Evolutionary conservation across 2,113 vertebrate species (phyloP), one percentile per base, ranked within the genome.

Genomic region (Boleophthalmus pectinirostris): DNA sequence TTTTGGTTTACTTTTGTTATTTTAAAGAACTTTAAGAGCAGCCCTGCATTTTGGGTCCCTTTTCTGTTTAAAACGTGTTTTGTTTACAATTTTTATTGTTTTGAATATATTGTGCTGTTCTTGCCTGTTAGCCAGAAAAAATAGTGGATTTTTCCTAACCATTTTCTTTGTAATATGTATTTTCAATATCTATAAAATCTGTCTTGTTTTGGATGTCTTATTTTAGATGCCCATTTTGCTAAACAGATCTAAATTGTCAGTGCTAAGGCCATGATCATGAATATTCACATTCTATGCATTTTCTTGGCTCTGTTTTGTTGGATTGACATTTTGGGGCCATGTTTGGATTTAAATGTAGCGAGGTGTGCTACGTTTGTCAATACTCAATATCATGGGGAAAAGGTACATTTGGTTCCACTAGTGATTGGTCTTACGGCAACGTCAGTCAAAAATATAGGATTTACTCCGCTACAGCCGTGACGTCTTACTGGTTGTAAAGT

Each of bases 231-330:
- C 9, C 51, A 11, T 21, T 54, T 54, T 54, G 20, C 20, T 21
- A 21, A n/a, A 54, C 20, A 54, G 49, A 54, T 54, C n/a, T 54
- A 54, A n/a, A 54, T 54, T 54, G 20, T 20, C 20, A 54, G 20
- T 21, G 20, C 49, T 54, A 11, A n/a, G 18, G 51, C 18, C 8
- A n/a, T 54, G 51, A 21, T 54, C 51, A 54, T 54, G 51, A n/a
- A 54, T 54, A 54, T 54, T 54, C 51, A 54, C 51, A 54, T 54
- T 54, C 7, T 54, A 54, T n/a, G 51, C 51, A 54, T 54, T 54
- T 54, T 10, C 51, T 20, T 54, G 20, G 51, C 51, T n/a, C 8
- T 54, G 16, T n/a, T 54, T 5, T 53, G 51, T 7, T 10, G 20
- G 51, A 54, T 54, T 54, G 51, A 54, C 49, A n/a, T 53, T 53